Evolutionary conservation across 2,888 invertebrate genomes (phyloP).

Genomic region (Diarsia brunnea): DNA sequence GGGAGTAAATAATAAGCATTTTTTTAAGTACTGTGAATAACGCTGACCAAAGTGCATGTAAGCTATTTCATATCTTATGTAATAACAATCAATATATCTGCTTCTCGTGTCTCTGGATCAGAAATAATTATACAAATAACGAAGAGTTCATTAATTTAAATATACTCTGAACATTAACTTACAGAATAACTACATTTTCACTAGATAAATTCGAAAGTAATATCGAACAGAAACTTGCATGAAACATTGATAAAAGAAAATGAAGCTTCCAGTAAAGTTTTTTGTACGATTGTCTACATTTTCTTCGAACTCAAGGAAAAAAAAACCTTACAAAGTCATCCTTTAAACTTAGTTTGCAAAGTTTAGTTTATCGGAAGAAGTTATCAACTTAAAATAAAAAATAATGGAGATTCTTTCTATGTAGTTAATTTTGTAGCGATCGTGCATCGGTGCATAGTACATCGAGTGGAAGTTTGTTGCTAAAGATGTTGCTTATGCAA

Average conservation of each 20-base stretch:
- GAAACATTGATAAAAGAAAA: slow-evolving; percentile 29
- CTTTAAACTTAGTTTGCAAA: slow-evolving; percentile 58
- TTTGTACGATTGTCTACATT: slow-evolving; percentile 38
- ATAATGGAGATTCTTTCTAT: slow-evolving; percentile 31
- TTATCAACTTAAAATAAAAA: slow-evolving; percentile 52
- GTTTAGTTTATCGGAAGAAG: slow-evolving; percentile 59
- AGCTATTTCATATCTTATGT: too few species aligned
- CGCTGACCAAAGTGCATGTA: too few species aligned
- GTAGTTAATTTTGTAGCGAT: slow-evolving; percentile 50
- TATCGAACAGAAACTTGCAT: slow-evolving; percentile 18
- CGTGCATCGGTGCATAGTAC: not conserved
- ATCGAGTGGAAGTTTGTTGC: slow-evolving; percentile 40
- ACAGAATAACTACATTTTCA: not conserved
- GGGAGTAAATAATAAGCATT: not conserved
- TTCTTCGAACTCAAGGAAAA: slow-evolving; percentile 46
- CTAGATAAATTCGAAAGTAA: not conserved
- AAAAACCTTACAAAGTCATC: slow-evolving; percentile 49
- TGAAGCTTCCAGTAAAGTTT: slow-evolving; percentile 41
- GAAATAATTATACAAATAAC: too few species aligned
- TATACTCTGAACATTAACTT: too few species aligned
- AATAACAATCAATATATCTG: too few species aligned
- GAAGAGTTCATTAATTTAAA: not conserved
- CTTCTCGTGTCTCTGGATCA: too few species aligned
- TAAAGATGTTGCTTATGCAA: not conserved
- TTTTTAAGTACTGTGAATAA: too few species aligned